Conservation (phyloP, 2,888 invertebrate genomes). For the Geotrupes spiniger region DNA sequence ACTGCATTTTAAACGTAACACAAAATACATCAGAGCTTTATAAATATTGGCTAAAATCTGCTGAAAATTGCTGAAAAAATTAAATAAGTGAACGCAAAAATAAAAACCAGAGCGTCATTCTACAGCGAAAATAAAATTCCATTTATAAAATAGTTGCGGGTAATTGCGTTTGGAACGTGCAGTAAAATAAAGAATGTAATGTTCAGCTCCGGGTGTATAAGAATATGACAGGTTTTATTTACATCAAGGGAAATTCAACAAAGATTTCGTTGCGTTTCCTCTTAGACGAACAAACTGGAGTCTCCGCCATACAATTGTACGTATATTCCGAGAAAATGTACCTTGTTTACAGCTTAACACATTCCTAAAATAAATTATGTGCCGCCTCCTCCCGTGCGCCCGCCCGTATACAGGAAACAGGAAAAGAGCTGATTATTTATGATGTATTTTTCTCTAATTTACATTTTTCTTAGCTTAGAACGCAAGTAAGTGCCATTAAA, state of each 20-base stretch:
- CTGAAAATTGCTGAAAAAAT: too few relatives aligned
- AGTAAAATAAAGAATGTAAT: conserved; percentile 16
- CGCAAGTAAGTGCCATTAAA: conserved; percentile 45
- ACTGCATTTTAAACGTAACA: too few relatives aligned
- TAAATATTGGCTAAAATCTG: too few relatives aligned
- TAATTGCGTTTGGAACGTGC: conserved; percentile 4
- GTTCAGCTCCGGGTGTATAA: conserved; percentile 14
- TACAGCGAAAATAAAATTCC: too few relatives aligned
- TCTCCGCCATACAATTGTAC: conserved; percentile 26
- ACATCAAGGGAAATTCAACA: conserved; percentile 49
- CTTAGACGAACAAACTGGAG: conserved; percentile 17
- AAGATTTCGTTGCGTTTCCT: conserved; percentile 39
- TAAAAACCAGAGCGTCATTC: too few relatives aligned
- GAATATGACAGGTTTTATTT: conserved; percentile 47
- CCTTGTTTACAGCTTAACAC: conserved; percentile 44
- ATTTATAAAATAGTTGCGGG: too few relatives aligned
- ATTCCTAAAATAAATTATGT: conserved; percentile 46
- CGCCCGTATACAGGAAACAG: conserved; percentile 43
- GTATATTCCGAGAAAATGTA: conserved; percentile 30
- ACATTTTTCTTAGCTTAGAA: conserved; percentile 48
- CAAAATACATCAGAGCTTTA: too few relatives aligned
- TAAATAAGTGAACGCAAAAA: too few relatives aligned
- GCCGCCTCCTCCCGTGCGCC: conserved; percentile 15
- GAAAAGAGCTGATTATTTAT: conserved; percentile 50
- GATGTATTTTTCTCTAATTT: conserved; percentile 49